These are phyloP conservation scores for Ammospiza maritima DNA, from an alignment of 2,797 vertebrate species.

Conservation along the genomic window DNA sequence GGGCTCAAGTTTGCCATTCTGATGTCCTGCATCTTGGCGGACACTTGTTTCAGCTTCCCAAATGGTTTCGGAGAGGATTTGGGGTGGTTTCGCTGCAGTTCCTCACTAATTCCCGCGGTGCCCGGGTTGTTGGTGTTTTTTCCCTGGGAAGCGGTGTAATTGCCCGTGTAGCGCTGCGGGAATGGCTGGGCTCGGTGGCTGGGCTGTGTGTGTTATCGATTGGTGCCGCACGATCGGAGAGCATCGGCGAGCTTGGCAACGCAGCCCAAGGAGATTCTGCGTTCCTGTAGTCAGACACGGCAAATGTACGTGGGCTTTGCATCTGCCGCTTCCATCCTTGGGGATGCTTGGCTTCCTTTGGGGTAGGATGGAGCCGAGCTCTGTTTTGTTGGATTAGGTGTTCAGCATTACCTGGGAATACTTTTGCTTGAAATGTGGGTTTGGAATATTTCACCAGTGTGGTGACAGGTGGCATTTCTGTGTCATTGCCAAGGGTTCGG, in stretches of 20 bases:
- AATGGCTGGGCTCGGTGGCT: background rate
- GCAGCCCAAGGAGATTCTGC: background rate
- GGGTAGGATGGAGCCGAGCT: background rate
- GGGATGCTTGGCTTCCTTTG: background rate
- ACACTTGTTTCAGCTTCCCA: background rate
- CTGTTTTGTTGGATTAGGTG: background rate
- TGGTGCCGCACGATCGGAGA: rapidly evolving
- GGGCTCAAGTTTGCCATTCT: background rate
- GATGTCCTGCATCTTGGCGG: rapidly evolving
- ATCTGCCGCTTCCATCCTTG: rapidly evolving
- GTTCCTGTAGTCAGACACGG: rapidly evolving
- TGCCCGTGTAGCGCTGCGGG: background rate
- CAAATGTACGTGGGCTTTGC: background rate
- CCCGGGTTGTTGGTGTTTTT: rapidly evolving
- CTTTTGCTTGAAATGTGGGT: background rate
- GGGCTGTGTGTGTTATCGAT: background rate
- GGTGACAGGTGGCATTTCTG: background rate
- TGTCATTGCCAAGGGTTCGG: background rate
- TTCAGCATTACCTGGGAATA: background rate
- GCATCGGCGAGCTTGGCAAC: background rate
- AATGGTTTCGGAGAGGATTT: rapidly evolving
- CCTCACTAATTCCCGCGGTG: rapidly evolving
- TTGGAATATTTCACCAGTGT: background rate
- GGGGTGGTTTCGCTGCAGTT: background rate
- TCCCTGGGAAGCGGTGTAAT: background rate